Evolutionary conservation across 2,797 vertebrate species (phyloP), one percentile per base, ranked within the genome.

Genomic region (Ara ararauna): DNA sequence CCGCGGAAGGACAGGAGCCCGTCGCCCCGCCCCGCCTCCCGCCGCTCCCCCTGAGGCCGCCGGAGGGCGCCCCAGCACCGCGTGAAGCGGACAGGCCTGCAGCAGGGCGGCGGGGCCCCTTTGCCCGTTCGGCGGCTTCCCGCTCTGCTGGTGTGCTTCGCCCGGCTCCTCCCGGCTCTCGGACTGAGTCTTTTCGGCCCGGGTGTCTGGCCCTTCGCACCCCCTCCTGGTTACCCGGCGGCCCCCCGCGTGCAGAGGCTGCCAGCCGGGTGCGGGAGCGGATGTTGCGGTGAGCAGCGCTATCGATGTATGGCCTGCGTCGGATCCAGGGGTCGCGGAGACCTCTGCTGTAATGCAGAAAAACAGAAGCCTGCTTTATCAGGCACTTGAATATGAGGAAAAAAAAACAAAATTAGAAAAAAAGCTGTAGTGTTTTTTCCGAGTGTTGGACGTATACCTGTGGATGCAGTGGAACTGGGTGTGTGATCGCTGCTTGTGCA

Each of bases 51-150:
- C 26, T 4, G 44, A 7, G 4, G 66, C 94, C 92, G 44, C 75
- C 51, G 3, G 88, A 85, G 90, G 95, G 95, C 93, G 93, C 74
- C 70, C 11, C 51, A 76, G 62, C 74, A 81, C 91, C 79, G 74
- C 85, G 32, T 30, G 56, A 71, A 4, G 56, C 8, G 18, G 40
- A 17, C 27, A 4, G 36, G 10, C 27, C 24, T 2, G 11, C 11
- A 1, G 36, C 40, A 12, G 23, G 8, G 20, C 12, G 11, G n/a
- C 7, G 14, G 30, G 4, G 24, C 5, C 14, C 11, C 3, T 2
- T 32, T 27, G 32, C 9, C 45, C n/a, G 29, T 9, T 9, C 13
- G 32, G 32, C 54, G 13, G 54, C 9, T 56, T 56, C 54, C 6
- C 13, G 32, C 32, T 23, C 7, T 5, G 26, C 11, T 5, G 34